A percentile compares a stretch with the other conserved stretches of the same genome.
Conservation (phyloP, 2,888 invertebrate species). For the Ichneumoninae sp. region DNA sequence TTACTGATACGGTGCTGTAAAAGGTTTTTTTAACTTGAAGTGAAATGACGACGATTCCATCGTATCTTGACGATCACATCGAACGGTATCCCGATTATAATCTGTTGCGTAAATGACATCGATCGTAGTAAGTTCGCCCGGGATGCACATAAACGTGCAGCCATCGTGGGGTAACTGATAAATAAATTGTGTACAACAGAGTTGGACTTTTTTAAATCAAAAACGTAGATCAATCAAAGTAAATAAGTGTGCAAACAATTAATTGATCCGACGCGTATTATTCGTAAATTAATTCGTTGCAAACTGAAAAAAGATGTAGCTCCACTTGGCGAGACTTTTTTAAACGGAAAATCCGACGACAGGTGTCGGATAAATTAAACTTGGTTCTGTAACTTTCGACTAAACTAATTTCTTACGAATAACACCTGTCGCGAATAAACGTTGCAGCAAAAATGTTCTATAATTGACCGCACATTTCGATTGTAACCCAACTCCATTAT, state of each 20-base stretch:
- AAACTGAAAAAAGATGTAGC: neutral
- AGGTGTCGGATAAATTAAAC: too few relatives aligned
- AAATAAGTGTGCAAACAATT: neutral
- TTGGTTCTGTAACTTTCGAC: neutral
- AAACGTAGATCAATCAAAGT: neutral
- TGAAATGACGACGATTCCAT: slow-evolving; percentile 9
- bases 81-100: slow-evolving; percentile 49
- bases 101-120: slow-evolving; percentile 40
- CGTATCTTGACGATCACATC: slow-evolving; percentile 25
- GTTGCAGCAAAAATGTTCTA: slow-evolving; percentile 17
- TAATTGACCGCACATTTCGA: neutral
- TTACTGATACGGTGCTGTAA: slow-evolving; percentile 20
- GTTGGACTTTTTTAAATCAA: neutral
- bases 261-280: neutral
- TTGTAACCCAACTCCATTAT: slow-evolving; percentile 45
- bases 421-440: slow-evolving; percentile 23
- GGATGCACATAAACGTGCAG: slow-evolving; percentile 12
- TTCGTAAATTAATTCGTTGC: neutral
- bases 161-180: neutral
- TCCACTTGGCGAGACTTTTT: neutral
- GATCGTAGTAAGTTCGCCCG: slow-evolving; percentile 14
- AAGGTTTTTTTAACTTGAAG: neutral
- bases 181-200: slow-evolving; percentile 25
- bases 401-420: slow-evolving; percentile 20
- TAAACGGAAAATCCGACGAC: neutral